phyloP scores from a whole-genome alignment of 2,888 invertebrate species.

The Chalcis sispes region DNA sequence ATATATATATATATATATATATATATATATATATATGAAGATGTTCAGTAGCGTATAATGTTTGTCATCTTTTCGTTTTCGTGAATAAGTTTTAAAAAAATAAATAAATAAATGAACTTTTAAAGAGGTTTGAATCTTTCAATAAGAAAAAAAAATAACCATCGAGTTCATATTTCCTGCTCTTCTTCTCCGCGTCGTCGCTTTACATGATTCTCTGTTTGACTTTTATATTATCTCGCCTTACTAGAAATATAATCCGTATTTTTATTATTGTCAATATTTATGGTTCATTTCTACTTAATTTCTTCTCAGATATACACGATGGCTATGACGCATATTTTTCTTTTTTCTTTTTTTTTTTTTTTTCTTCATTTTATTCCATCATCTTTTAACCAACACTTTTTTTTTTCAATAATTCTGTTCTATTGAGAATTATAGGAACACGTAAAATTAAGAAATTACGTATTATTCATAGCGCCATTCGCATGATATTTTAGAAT shows the following conservation, averaged over 20 bases:
- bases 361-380: neutral
- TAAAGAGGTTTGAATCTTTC: conserved; percentile 32
- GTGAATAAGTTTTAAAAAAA: conserved; percentile 39
- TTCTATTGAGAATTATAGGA: no score
- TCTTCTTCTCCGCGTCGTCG: conserved; percentile 33
- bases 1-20: conserved; percentile 32
- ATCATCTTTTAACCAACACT: no score
- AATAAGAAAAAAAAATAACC: conserved; percentile 23
- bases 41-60: conserved; percentile 50
- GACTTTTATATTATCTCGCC: conserved; percentile 5
- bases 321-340: conserved; percentile 12
- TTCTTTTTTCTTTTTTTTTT: neutral
- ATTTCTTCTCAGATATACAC: neutral
- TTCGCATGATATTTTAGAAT: neutral
- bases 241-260: conserved; percentile 4
- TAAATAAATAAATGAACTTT: conserved; percentile 37
- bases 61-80: conserved; percentile 44
- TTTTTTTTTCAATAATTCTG: no score
- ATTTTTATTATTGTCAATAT: conserved; percentile 16
- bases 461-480: neutral
- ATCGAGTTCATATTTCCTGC: conserved; percentile 31
- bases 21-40: conserved; percentile 50
- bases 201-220: conserved; percentile 17
- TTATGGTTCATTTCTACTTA: conserved; percentile 15
- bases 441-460: no score